Conservation (phyloP, 2,113 vertebrate genomes). For the Sciurus niger region DNA sequence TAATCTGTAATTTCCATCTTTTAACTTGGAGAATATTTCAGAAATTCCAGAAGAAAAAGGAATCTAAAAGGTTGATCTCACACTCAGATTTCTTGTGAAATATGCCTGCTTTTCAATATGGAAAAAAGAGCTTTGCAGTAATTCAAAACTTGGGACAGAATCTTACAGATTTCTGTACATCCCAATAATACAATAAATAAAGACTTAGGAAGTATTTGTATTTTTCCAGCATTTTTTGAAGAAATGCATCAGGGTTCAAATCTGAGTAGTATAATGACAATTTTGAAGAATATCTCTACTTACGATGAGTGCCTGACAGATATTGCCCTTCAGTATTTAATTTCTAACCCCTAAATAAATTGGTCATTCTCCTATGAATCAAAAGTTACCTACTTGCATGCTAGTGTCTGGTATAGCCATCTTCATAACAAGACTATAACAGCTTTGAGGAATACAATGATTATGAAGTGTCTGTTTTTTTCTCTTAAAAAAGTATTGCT, state of each 20-base stretch:
- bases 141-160: constrained; percentile 15
- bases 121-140: neutral
- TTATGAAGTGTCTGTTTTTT: neutral
- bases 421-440: neutral
- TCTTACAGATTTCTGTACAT: neutral
- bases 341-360: neutral
- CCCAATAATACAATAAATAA: neutral
- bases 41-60: neutral
- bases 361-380: neutral
- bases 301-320: neutral
- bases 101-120: neutral
- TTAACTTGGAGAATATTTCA: constrained; percentile 37
- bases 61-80: neutral
- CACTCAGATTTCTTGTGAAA: neutral
- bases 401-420: neutral
- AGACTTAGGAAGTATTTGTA: neutral
- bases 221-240: neutral
- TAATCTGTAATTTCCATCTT: constrained; percentile 46
- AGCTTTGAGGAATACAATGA: constrained; percentile 31
- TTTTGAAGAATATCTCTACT: neutral
- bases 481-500: neutral
- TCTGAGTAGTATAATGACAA: neutral
- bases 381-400: neutral
- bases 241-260: neutral
- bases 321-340: neutral